Base-by-base conservation (phyloP, 2,113 vertebrate genomes). In the Cyprinodon variegatus region DNA sequence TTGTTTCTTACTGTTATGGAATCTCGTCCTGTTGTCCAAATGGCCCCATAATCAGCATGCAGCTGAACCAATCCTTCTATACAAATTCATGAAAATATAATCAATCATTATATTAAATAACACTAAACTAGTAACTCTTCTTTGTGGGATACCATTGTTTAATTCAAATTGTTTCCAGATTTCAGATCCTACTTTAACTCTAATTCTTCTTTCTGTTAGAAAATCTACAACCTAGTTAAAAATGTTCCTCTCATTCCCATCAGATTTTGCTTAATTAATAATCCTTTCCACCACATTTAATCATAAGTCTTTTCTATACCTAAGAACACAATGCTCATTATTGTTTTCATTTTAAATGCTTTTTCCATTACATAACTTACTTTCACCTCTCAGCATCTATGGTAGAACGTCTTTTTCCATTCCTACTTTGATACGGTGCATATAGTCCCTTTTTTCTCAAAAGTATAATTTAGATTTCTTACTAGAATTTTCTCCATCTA, bases 31-130 rank as follows among this genome's bases (percentile, higher is more conserved):
- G 29, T 0, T 50, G 29, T 68, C 65, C 17, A 68, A 29, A 68
- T 50, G 29, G 65, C 36, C 65, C 45, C 22, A 68, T 48, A 17
- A 50, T 68, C 45, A 50, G 29, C 65, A 68, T 50, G 50, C 12
- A 17, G 57, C 15, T 22, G 57, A 60, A 4, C 8, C 29, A 50
- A 68, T 50, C 5, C 46, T 22, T 50, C 48, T 37, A 36, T 40
- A 3, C 11, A 68, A 4, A 36, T 46, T 48, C 29, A 22, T 29
- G 37, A 68, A 48, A 46, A 68, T 68, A 45, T 46, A 43, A 50
- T 68, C 36, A 8, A 38, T 20, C 46, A 38, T 46, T 17, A 50
- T 17, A 29, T 68, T 68, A 45, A 68, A 68, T 40, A 50, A 22
- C 29, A 15, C 29, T 29, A 45, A 45, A 13, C 65, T 68, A 50